phyloP scores from a whole-genome alignment of 1,140 invertebrate species.

The Aphaenogaster ashmeadi region DNA sequence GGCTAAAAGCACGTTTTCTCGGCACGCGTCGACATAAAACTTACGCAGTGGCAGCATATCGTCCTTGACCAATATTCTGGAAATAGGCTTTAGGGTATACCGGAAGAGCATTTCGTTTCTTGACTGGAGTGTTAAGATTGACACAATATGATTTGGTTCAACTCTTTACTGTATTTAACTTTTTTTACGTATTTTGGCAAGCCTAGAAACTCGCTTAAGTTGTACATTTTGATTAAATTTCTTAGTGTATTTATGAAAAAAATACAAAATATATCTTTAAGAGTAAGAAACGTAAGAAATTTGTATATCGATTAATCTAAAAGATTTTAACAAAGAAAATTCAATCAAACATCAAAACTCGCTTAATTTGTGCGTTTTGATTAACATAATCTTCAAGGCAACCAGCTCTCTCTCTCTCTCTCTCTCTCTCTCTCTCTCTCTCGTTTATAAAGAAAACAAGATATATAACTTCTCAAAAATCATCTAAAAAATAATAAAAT shows the following conservation, averaged over 20 bases:
- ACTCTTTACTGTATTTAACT: neutral
- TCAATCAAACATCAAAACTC: neutral
- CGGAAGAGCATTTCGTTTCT: neutral
- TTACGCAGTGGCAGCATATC: neutral
- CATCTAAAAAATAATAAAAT: neutral
- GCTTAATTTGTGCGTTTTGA: neutral
- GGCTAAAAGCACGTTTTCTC: neutral
- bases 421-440: too few species aligned
- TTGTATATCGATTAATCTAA: neutral
- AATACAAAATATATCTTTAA: neutral
- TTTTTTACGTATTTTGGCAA: neutral
- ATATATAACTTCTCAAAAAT: neutral
- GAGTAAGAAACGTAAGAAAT: neutral
- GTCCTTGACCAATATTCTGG: slow-evolving; percentile 36
- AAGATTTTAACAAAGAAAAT: neutral
- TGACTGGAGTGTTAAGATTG: neutral
- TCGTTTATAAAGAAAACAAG: neutral
- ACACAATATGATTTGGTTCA: neutral
- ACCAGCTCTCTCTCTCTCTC: too few species aligned
- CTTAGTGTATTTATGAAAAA: neutral
- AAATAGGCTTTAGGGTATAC: slow-evolving; percentile 17
- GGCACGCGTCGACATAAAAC: neutral
- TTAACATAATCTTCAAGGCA: neutral
- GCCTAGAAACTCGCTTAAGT: neutral
- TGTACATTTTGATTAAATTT: neutral